Conservation (phyloP, 2,113 vertebrate genomes). For the Leptobrachium ailaonicum region DNA sequence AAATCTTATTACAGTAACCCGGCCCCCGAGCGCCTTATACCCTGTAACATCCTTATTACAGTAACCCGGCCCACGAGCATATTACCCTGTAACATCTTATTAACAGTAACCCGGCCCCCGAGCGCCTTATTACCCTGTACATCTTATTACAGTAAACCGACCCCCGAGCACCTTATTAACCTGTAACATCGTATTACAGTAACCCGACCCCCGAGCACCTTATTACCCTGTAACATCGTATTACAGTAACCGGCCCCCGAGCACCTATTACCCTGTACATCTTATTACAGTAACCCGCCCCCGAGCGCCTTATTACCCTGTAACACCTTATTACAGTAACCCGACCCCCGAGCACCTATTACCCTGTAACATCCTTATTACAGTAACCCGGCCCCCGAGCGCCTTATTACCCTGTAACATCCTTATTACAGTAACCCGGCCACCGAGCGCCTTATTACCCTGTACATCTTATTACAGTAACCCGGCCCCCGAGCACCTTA, state of each 20-base stretch:
- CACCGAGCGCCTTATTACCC: no score
- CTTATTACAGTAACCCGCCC: no score
- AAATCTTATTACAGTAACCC: background rate
- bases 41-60: background rate
- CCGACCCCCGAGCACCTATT: background rate
- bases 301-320: no score
- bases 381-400: background rate
- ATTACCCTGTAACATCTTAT: no score
- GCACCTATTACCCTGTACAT: background rate
- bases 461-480: no score
- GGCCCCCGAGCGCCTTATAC: background rate
- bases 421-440: background rate
- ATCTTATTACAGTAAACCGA: no score
- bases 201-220: background rate
- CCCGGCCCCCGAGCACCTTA: no score
- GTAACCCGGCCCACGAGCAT: background rate
- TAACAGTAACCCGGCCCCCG: no score
- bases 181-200: slow-evolving; percentile 15
- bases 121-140: no score
- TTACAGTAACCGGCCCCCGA: no score
- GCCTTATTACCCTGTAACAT: background rate
- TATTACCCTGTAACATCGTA: background rate
- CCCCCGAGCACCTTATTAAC: no score
- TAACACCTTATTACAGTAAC: background rate
- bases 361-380: background rate